Evolutionary conservation across 2,888 invertebrate genomes (phyloP).

Genomic region (Rhagophthalmus giganteus): DNA sequence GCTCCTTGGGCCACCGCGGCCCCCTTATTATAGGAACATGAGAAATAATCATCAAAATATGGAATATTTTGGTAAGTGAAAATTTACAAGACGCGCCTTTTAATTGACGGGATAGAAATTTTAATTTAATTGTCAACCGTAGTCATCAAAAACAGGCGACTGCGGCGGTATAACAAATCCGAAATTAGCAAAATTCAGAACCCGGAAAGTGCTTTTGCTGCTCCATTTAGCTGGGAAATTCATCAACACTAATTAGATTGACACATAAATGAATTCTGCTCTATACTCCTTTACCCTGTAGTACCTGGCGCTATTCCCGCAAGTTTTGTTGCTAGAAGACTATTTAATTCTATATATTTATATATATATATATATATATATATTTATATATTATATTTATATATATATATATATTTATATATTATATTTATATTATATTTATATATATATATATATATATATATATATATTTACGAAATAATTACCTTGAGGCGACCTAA

Average conservation of each 20-base stretch:
- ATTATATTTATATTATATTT: not conserved
- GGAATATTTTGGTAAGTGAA: not conserved
- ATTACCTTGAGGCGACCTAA: conserved; percentile 6
- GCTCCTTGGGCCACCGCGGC: no score
- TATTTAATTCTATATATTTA: conserved; percentile 1
- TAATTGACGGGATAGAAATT: conserved; percentile 1
- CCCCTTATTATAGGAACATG: no score
- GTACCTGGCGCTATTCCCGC: conserved; percentile 19
- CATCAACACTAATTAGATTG: conserved; percentile 39
- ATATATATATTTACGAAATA: no score
- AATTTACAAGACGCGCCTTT: not conserved
- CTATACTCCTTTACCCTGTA: conserved; percentile 24
- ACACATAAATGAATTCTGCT: conserved; percentile 36
- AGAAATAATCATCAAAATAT: no score
- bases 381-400: not conserved
- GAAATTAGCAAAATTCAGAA: conserved; percentile 9
- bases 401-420: not conserved
- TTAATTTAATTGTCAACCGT: not conserved
- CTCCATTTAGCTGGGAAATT: conserved; percentile 37
- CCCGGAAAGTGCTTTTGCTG: conserved; percentile 23
- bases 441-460: no score
- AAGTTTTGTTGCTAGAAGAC: conserved; percentile 18
- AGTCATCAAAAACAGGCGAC: not conserved
- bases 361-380: not conserved
- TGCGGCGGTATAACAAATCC: not conserved